A percentile compares a stretch with the other conserved stretches of the same genome.
Conservation (phyloP, 2,113 vertebrate genomes). For the Sterrhoptilus dennistouni region DNA sequence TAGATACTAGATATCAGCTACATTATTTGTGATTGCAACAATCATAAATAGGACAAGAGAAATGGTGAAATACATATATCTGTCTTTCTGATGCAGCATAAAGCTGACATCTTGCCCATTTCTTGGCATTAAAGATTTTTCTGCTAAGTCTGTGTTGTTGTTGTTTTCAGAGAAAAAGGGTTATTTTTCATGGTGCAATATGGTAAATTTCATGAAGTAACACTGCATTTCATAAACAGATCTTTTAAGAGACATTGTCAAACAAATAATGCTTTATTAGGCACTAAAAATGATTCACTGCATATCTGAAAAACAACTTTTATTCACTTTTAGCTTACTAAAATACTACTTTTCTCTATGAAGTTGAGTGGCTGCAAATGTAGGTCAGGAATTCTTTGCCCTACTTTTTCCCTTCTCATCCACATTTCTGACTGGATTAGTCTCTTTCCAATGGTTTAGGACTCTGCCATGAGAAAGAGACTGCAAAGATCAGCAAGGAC, state of each 20-base stretch:
- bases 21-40: slow-evolving; percentile 63
- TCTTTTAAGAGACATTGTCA: slow-evolving; percentile 50
- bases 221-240: slow-evolving; percentile 27
- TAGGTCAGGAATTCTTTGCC: neutral
- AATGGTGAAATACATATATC: slow-evolving; percentile 44
- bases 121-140: slow-evolving; percentile 44
- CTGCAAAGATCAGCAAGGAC: neutral
- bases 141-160: neutral
- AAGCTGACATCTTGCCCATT: slow-evolving; percentile 57
- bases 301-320: neutral
- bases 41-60: slow-evolving; percentile 58
- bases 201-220: slow-evolving; percentile 22
- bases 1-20: neutral
- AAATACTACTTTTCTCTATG: neutral
- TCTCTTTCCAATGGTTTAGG: neutral
- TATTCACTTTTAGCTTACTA: slow-evolving; percentile 3
- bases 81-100: slow-evolving; percentile 59
- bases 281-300: slow-evolving; percentile 36
- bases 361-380: neutral
- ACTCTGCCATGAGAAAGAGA: neutral
- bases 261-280: slow-evolving; percentile 59
- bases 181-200: slow-evolving; percentile 37
- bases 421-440: neutral
- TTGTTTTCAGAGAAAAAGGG: neutral
- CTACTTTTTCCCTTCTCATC: neutral